A percentile compares a stretch with the other conserved stretches of the same genome.
Evolutionary conservation across 2,797 vertebrate genomes (phyloP).

Genomic region (Tragelaphus oryx): DNA sequence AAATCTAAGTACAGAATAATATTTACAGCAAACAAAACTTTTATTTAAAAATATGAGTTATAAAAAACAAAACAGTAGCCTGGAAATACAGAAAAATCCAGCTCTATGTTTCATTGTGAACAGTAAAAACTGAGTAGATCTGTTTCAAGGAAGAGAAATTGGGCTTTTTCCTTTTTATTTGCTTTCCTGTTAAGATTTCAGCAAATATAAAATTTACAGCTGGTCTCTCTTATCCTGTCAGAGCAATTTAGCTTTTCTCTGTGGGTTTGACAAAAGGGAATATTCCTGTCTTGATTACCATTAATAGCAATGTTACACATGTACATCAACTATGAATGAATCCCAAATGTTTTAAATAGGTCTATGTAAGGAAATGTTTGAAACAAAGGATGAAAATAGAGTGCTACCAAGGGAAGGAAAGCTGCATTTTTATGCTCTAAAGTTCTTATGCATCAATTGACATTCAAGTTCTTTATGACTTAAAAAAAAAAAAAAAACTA

Average conservation of each 20-base stretch:
- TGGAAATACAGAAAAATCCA: neutral
- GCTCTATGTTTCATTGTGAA: neutral
- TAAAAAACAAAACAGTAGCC: neutral
- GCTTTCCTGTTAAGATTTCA: constrained; percentile 53
- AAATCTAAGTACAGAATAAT: neutral
- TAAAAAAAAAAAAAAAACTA: neutral
- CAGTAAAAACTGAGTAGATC: constrained; percentile 13
- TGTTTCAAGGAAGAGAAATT: constrained; percentile 48
- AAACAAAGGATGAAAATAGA: constrained; percentile 56
- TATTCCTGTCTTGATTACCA: constrained; percentile 65
- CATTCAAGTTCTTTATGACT: constrained; percentile 6
- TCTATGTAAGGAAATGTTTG: constrained; percentile 48
- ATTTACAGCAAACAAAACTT: neutral
- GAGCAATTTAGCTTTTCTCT: constrained; percentile 59
- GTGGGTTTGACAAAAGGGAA: constrained; percentile 59
- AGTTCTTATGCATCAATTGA: constrained; percentile 37
- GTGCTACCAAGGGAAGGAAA: neutral
- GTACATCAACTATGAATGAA: constrained; percentile 62
- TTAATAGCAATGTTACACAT: constrained; percentile 66
- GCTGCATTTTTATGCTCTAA: constrained; percentile 15
- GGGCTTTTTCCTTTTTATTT: constrained; percentile 38
- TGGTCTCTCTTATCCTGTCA: constrained; percentile 60
- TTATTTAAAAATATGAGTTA: neutral
- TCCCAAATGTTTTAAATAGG: constrained; percentile 59
- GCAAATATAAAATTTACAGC: constrained; percentile 62